Conservation (phyloP, 1,140 invertebrate genomes). For the Anastatus disparis region DNA sequence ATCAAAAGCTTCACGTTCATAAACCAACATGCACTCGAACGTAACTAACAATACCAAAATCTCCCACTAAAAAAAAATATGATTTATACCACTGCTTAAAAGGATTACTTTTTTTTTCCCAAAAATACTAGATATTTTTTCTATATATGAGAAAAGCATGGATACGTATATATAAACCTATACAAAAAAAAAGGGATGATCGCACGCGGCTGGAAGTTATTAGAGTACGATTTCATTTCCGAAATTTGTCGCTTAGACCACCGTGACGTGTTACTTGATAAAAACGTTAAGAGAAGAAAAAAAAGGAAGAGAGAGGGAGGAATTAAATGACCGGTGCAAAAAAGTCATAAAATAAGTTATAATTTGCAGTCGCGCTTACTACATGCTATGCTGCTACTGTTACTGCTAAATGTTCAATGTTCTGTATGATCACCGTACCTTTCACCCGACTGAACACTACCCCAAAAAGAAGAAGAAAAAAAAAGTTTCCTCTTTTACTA, state of each 20-base stretch:
- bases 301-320: too few relatives aligned
- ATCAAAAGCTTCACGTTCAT: too few relatives aligned
- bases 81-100: background rate
- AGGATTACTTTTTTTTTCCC: slow-evolving; percentile 3
- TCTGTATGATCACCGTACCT: slow-evolving; percentile 66
- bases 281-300: too few relatives aligned
- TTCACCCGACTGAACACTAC: slow-evolving; percentile 62
- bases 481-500: background rate
- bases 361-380: slow-evolving; percentile 68
- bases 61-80: slow-evolving; percentile 5
- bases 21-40: background rate
- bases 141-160: background rate
- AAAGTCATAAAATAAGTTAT: slow-evolving; percentile 69
- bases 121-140: too few relatives aligned
- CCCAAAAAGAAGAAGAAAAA: slow-evolving; percentile 37
- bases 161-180: background rate
- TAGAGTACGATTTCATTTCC: slow-evolving; percentile 66
- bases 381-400: slow-evolving; percentile 61
- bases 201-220: slow-evolving; percentile 58
- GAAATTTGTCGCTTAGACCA: slow-evolving; percentile 60
- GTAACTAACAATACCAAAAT: background rate
- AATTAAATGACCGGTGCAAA: slow-evolving; percentile 68
- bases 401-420: too few relatives aligned
- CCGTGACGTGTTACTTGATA: slow-evolving; percentile 37
- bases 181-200: background rate